Conservation (phyloP, 1,140 invertebrate species). For the Pemphigus obesinymphae region DNA sequence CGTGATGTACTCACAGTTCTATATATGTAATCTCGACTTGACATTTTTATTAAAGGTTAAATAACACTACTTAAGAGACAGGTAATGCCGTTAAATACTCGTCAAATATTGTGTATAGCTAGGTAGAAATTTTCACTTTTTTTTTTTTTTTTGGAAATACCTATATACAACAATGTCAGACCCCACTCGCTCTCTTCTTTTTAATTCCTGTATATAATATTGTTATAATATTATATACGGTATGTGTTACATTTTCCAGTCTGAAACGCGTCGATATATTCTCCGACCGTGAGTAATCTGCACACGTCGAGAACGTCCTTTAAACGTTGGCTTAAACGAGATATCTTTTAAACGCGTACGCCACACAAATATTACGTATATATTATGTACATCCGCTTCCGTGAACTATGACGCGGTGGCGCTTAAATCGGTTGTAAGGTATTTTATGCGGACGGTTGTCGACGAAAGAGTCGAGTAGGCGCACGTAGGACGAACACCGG, state of each 20-base stretch:
- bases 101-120: too few relatives aligned
- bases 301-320: background rate
- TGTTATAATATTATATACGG: too few relatives aligned
- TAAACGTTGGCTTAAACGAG: background rate
- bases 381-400: background rate
- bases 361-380: background rate
- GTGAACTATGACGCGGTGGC: background rate
- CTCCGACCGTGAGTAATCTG: too few relatives aligned
- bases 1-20: background rate
- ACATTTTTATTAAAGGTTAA: background rate
- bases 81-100: background rate
- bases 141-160: background rate
- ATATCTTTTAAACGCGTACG: background rate
- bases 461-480: background rate
- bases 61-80: background rate
- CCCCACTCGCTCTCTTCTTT: background rate
- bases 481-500: conserved; percentile 23
- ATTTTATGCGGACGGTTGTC: background rate
- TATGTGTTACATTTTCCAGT: too few relatives aligned
- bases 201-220: too few relatives aligned
- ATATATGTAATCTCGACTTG: background rate
- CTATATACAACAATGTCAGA: background rate
- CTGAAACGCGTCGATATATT: background rate
- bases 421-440: background rate
- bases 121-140: background rate